Evolutionary conservation across 1,140 invertebrate species (phyloP), one percentile per base, ranked within the genome.

Genomic region (Formica selysi): DNA sequence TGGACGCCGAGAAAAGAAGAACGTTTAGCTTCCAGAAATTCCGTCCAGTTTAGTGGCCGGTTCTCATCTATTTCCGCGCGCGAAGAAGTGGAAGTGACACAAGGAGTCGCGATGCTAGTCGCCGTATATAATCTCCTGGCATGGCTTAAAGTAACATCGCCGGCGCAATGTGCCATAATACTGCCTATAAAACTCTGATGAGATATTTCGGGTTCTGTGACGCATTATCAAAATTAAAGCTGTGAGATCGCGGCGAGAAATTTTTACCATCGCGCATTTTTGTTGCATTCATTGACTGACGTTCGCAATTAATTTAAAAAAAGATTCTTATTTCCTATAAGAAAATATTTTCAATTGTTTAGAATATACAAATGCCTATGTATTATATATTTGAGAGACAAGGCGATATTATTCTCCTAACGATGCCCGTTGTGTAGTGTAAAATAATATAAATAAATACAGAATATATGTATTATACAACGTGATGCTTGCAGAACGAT

Each of bases 401-500:
- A 8, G 19, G 19, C 16, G 26, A 7, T 22, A 22, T 51, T 10
- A 4, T 1, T 26, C 7, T 54, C 7, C 16, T 36, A 70, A 26
- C 11, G 51, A n/a, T 7, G 26, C 19, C 19, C 3, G 8, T 11
- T 29, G 26, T n/a, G 29, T 54, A 57, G 26, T n/a, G 29, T 54
- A 57, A 10, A 80, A 71, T 73, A 57, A 61, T 32, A 13, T 54
- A 38, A 51, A 19, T 26, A 48, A 29, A 29, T 29, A 16, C 3
- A 19, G 19, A 73, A 19, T 51, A 11, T 59, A 61, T 61, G 19
- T 68, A 74, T 48, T 54, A 36, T 61, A 68, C 38, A 73, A 44
- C n/a, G 7, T 26, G 54, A 32, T 81, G 67, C 41, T 83, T 83
- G 79, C 57, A 22, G 8, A 73, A 29, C 38, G 48, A 81, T 83